Conservation (phyloP, 2,888 invertebrate species). For the Drosophila affinis region DNA sequence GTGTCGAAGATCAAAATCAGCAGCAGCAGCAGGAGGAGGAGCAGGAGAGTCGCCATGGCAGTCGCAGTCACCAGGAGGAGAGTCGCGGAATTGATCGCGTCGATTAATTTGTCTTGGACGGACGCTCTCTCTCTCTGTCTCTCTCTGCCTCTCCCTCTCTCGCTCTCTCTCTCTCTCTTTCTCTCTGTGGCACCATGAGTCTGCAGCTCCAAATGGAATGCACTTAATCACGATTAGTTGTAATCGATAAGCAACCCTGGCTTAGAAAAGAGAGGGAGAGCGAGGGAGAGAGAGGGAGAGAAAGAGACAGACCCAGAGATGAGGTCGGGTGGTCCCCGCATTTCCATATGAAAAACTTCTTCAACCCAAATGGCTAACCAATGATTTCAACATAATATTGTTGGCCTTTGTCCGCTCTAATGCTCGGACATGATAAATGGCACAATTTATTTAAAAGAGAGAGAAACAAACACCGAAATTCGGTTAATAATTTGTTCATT, state of each 20-base stretch:
- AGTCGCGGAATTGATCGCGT: slow-evolving; percentile 79
- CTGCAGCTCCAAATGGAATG: slow-evolving; percentile 79
- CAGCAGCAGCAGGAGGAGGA: slow-evolving; percentile 58
- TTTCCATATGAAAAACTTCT: slow-evolving; percentile 75
- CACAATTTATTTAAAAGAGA: slow-evolving; percentile 74
- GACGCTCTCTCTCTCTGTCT: slow-evolving; percentile 3
- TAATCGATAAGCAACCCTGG: slow-evolving; percentile 77
- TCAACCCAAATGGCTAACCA: slow-evolving; percentile 75
- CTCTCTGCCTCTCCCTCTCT: slow-evolving; percentile 1
- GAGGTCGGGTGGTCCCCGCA: slow-evolving; percentile 66
- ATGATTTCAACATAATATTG: slow-evolving; percentile 80
- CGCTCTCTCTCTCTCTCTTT: slow-evolving; percentile 2
- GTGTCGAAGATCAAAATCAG: slow-evolving; percentile 80
- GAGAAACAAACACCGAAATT: slow-evolving; percentile 40
- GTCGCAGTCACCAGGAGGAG: not conserved
- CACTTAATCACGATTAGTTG: slow-evolving; percentile 82
- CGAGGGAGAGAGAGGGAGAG: not conserved
- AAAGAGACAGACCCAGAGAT: not conserved
- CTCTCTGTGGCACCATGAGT: slow-evolving; percentile 64
- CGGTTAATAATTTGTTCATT: slow-evolving; percentile 75
- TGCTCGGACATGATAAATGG: slow-evolving; percentile 65
- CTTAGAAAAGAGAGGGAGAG: slow-evolving; percentile 20
- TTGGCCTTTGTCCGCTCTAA: slow-evolving; percentile 56
- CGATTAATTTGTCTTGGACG: slow-evolving; percentile 82
- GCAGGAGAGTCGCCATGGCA: slow-evolving; percentile 30